Base-by-base conservation (phyloP, 2,888 invertebrate genomes). In the Silvanus unidentatus region DNA sequence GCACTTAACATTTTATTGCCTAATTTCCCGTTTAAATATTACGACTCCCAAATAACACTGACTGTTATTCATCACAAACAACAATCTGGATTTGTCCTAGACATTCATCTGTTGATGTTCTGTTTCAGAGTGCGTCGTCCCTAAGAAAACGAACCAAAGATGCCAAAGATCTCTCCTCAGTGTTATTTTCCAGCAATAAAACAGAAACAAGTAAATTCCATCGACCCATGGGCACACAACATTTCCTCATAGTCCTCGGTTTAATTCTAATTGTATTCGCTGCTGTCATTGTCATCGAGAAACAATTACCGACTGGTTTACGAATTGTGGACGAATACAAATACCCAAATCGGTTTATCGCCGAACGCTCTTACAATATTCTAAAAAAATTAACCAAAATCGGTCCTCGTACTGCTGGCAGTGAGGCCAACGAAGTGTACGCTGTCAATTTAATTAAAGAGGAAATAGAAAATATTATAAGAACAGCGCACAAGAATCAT, bases 361-460 rank as follows among this genome's bases (percentile, higher is more conserved):
- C 81, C 1, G 80, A 82, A 64, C 69, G 79, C 15, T 86, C 88
- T 1, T 76, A 81, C 65, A 75, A 76, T 30, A 79, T 81, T 64
- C 74, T 88, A 47, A 75, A 77, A 53, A 78, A 79, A 59, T 71
- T 82, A 52, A 81, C 82, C 10, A 68, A 74, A 35, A 74, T 81
- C 43, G 83, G 82, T 0, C 79, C 82, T 0, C 64, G 82, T 64
- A 78, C 77, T 2, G 77, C 81, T 13, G 86, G 85, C 11, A 85
- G 84, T 62, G 74, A 79, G 49, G 81, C 77, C 48, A 85, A 84
- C 66, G 84, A 86, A 71, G 73, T 80, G 1, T 59, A 75, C 16
- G 77, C 79, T 13, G 74, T 78, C 2, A 70, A 75, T 49, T 70
- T 75, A 52, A 65, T 80, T 38, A 68, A 65, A 15, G 58, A 62